Base-by-base conservation (phyloP, 2,888 invertebrate species). In the Eledona agricola region DNA sequence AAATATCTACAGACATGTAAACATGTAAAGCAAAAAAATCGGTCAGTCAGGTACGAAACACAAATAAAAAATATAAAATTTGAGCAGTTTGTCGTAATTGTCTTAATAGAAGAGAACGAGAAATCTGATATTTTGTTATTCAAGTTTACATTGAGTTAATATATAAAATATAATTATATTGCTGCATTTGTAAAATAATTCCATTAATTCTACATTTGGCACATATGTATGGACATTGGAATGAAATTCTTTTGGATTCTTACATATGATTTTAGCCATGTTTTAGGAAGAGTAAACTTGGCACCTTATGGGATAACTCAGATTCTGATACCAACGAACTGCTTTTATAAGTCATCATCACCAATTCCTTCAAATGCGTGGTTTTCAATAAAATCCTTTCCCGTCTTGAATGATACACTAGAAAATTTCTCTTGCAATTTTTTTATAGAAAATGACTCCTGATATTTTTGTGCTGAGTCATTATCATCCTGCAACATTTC, bases 291-390 rank as follows among this genome's bases (percentile, higher is more conserved):
- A n/a, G n/a, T n/a, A n/a, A n/a, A n/a, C n/a, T n/a, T 56, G 61
- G 62, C 60, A 62, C 60, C 62, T 57, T 57, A 55, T n/a, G n/a
- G 51, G 55, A 59, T 58, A 60, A 50, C 50, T 38, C 57, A 56
- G 43, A 28, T 54, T 52, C 54, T 55, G 43, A 31, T 56, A 54
- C 37, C 43, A 52, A 51, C 20, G 6, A 51, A 47, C 40, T 20
- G 16, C 13, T 37, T 32, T 32, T 83, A 91, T 67, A 91, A 80
- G 78, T 96, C 96, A 66, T 96, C 96, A 72, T 97, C 96, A 2
- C 95, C 94, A 62, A 97, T 96, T 35, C 92, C 93, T 76, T 94
- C 93, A 73, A 96, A 97, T 11, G 95, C 93, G 75, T 92, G 90
- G 77, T 94, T 95, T 72, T 93, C 93, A 55, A 92, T 87, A 59